Base-by-base conservation (phyloP, 2,797 vertebrate species). In the Pangasius sanitwongsei region DNA sequence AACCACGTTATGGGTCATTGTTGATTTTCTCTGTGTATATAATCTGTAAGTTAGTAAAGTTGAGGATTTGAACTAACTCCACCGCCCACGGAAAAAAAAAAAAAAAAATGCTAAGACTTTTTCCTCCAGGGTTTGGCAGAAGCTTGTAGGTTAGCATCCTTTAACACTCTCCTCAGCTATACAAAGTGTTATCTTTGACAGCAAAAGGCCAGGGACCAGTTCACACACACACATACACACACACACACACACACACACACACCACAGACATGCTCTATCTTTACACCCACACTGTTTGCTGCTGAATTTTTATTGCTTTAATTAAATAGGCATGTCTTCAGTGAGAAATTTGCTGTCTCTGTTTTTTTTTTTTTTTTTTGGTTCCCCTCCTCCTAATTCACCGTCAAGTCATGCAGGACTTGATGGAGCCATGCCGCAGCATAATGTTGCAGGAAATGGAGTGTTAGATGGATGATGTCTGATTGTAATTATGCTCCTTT, bases 401-500 rank as follows among this genome's bases (percentile, higher is more conserved):
- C 7, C 9, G 6, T 83, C 41, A 1, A 65, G 37, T 83, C 81
- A 28, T 65, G 41, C 25, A 63, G 59, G 81, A 65, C 59, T 25
- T 65, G 41, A 65, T 67, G 37, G 61, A 67, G 28, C 61, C 82
- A 16, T 18, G 41, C 65, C 3, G 63, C 69, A n/a, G 85, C 5
- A 72, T 74, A 41, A n/a, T 20, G 67, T 74, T 74, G 25, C 69
- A 72, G 70, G 31, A 86, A 72, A 70, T 72, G 20, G 69, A 86
- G 53, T 59, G 53, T n/a, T 72, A 11, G 34, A 59, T 59, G 69
- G 85, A 44, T 86, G 61, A 86, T 74, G 67, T 74, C 67, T 86
- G 70, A 86, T 86, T 86, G 85, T 74, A 86, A 86, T 86, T 86
- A 86, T 86, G 85, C n/a, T 41, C 69, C 69, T 86, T 86, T 86